Evolutionary conservation across 2,113 vertebrate genomes (phyloP), one percentile per base, ranked within the genome.

Genomic region (Ardeotis arabs): DNA sequence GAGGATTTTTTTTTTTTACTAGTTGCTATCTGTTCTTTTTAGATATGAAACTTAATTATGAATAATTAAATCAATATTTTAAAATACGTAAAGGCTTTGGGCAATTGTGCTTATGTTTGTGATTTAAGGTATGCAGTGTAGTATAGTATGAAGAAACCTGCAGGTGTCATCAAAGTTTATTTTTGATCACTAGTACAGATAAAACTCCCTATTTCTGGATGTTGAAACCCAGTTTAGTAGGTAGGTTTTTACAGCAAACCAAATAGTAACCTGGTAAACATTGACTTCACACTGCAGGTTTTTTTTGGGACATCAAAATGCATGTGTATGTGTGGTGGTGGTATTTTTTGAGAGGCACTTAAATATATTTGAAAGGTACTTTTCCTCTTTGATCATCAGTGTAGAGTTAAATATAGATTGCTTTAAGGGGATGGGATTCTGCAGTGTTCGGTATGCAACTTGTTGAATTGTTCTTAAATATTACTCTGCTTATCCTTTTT

Each of bases 141-240:
- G 52, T 44, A 6, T 35, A 59, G 56, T 58, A 75, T 91, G 91
- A 84, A 81, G 84, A 90, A 91, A 87, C 35, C 21, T 52, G 24
- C 41, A 66, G 60, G 53, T 92, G 69, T 79, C 10, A 47, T 77
- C 64, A 0, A 39, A 70, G 87, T 78, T 94, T 87, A 55, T 96
- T 74, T 89, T 73, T 82, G 89, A 91, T 96, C 20, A 14, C 44
- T 75, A 59, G 31, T 92, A 49, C 44, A 68, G 93, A 89, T 97
- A 96, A 89, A 89, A 23, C 58, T 95, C 33, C 28, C 47, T 62
- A 89, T 84, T 95, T 72, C 73, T 76, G 58, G 16, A 23, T 89
- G 92, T 93, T 89, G 94, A 87, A 96, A 94, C 31, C 12, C 22
- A 6, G 49, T 64, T 75, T 89, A 90, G 28, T 78, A 84, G 39